phyloP scores from a whole-genome alignment of 2,888 invertebrate species.

The Ellobium chinense region DNA sequence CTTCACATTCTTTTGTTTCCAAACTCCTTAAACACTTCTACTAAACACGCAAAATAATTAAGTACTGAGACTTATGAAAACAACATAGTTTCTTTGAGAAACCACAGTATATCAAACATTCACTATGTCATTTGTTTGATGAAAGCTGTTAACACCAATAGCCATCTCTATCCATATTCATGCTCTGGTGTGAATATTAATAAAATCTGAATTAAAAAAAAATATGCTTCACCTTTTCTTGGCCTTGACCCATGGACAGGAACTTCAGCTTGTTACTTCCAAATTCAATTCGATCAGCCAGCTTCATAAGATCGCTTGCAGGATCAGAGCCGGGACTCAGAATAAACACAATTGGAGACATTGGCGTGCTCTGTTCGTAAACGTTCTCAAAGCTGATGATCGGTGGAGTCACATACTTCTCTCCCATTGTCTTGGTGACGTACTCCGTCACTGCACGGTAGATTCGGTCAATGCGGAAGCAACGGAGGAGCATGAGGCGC shows the following conservation, averaged over 20 bases:
- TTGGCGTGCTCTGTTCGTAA: conserved; percentile 90
- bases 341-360: conserved; percentile 80
- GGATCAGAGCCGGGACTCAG: conserved; percentile 80
- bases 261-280: conserved; percentile 79
- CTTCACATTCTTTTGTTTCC: too few species aligned
- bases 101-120: too few species aligned
- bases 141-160: too few species aligned
- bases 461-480: conserved; percentile 93
- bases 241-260: conserved; percentile 80
- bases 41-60: too few species aligned
- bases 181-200: too few species aligned
- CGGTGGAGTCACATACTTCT: conserved; percentile 93
- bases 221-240: conserved; percentile 80
- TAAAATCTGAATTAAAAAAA: too few species aligned
- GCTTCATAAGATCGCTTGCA: conserved; percentile 79
- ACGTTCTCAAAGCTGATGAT: conserved; percentile 90
- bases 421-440: conserved; percentile 90
- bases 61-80: too few species aligned
- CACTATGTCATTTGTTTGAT: too few species aligned
- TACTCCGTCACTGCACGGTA: conserved; percentile 91
- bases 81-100: too few species aligned
- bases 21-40: too few species aligned
- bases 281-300: conserved; percentile 79
- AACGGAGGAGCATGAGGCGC: conserved; percentile 89
- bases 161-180: too few species aligned